Conservation (phyloP, 2,888 invertebrate species). For the Arge pagana region DNA sequence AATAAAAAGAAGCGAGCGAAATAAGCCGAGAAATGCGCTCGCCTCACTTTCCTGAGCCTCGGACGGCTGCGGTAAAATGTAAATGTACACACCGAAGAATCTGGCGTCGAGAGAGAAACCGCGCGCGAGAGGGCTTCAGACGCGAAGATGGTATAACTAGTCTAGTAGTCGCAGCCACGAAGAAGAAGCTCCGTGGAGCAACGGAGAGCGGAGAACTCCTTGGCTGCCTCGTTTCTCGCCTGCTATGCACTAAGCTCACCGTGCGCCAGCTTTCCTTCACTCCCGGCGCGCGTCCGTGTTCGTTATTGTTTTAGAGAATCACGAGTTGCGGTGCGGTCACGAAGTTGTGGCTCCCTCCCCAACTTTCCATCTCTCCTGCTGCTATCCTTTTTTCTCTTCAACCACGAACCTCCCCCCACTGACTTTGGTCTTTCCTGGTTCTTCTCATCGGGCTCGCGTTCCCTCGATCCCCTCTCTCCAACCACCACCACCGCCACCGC, state of each 20-base stretch:
- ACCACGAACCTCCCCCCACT: slow-evolving; percentile 11
- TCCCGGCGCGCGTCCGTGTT: slow-evolving; percentile 24
- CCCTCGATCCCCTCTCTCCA: background rate
- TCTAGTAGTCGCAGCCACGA: too few relatives aligned
- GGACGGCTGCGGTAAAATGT: slow-evolving; percentile 13
- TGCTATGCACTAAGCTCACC: slow-evolving; percentile 30
- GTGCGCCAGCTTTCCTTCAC: slow-evolving; percentile 25
- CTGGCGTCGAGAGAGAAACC: slow-evolving; percentile 15
- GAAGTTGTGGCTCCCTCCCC: slow-evolving; percentile 32
- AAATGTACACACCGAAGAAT: slow-evolving; percentile 17
- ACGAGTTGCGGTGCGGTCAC: slow-evolving; percentile 37
- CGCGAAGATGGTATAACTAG: slow-evolving; percentile 14
- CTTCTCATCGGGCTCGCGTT: background rate
- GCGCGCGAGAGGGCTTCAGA: slow-evolving; percentile 11
- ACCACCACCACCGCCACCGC: too few relatives aligned
- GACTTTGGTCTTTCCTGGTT: background rate
- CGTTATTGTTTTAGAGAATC: slow-evolving; percentile 42
- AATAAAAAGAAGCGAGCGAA: background rate
- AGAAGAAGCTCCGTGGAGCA: too few relatives aligned
- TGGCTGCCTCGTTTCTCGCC: background rate
- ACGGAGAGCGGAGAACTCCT: slow-evolving; percentile 10
- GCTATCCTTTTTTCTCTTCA: slow-evolving; percentile 17
- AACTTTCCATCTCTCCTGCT: slow-evolving; percentile 31
- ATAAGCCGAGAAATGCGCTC: slow-evolving; percentile 4
- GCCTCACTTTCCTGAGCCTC: slow-evolving; percentile 3